Evolutionary conservation across 2,888 invertebrate genomes (phyloP).

Genomic region (Noctua comes): DNA sequence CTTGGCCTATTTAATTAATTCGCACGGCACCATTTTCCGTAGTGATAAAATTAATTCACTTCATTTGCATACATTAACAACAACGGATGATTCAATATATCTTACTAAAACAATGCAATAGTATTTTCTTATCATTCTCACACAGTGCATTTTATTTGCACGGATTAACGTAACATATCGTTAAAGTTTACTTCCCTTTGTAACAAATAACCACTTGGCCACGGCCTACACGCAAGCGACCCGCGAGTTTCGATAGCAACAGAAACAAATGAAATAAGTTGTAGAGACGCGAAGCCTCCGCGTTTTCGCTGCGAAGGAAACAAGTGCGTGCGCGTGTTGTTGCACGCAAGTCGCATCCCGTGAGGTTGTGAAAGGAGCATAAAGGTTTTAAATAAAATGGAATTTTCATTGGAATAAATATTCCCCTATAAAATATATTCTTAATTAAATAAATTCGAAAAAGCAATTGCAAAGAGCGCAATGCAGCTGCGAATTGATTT

Average conservation of each 20-base stretch:
- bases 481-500: constrained; percentile 35
- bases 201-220: background rate
- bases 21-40: constrained; percentile 19
- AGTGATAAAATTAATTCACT: constrained; percentile 17
- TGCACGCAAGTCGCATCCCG: background rate
- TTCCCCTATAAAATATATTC: constrained; percentile 5
- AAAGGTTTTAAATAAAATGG: background rate
- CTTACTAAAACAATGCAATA: background rate
- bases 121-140: constrained; percentile 18
- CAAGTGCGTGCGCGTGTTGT: background rate
- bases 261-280: background rate
- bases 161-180: background rate
- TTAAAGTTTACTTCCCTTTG: background rate
- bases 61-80: constrained; percentile 21
- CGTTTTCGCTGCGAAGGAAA: no score
- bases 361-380: background rate
- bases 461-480: background rate
- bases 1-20: constrained; percentile 1
- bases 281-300: background rate
- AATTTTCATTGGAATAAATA: background rate
- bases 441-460: background rate
- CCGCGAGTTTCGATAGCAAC: background rate
- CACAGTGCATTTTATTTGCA: constrained; percentile 8
- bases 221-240: background rate
- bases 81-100: constrained; percentile 15